Base-by-base conservation (phyloP, 2,797 vertebrate genomes). In the Urosaurus nigricauda region DNA sequence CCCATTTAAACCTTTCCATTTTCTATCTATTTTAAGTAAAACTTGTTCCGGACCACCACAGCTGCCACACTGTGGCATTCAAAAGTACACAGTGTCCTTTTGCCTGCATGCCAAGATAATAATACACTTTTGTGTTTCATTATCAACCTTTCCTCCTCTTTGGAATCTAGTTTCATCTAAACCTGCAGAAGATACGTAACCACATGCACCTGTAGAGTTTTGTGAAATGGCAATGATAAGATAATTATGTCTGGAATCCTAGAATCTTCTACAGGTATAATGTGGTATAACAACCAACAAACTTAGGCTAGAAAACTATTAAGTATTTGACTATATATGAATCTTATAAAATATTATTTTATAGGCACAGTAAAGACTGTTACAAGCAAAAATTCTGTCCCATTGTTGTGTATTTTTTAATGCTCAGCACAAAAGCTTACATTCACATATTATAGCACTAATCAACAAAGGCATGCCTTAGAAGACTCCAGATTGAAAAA, bases 1-100 rank as follows among this genome's bases (percentile, higher is more conserved):
- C 91, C 92, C 87, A 91, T 91, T 94, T 90, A 63, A 29, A 70
- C 84, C 88, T 92, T 94, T 93, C 92, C 92, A 91, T 85, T 92
- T 94, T 93, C 87, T 93, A 81, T 94, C 87, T 94, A 16, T 94
- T 95, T 94, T 92, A 91, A 93, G 89, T 73, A 93, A 93, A 83
- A 85, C 1, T 79, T 71, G 87, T 84, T 9, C 21, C 65, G 86
- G 75, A 93, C 87, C 90, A 90, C 88, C 85, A 91, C 90, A 95
- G 93, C 91, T 93, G 92, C 88, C 84, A 91, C 53, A 2, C 77
- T 79, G 40, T 47, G 21, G 13, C 83, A 90, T 51, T 91, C 85
- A 86, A 94, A 95, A 93, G 92, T 87, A 93, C 91, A 70, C 75
- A 86, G 5, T 2, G 1, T 87, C 3, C 43, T 24, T 68, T 83